A percentile compares a stretch with the other conserved stretches of the same genome.
phyloP scores from a whole-genome alignment of 2,888 invertebrate species.

The Apodemia zela region DNA sequence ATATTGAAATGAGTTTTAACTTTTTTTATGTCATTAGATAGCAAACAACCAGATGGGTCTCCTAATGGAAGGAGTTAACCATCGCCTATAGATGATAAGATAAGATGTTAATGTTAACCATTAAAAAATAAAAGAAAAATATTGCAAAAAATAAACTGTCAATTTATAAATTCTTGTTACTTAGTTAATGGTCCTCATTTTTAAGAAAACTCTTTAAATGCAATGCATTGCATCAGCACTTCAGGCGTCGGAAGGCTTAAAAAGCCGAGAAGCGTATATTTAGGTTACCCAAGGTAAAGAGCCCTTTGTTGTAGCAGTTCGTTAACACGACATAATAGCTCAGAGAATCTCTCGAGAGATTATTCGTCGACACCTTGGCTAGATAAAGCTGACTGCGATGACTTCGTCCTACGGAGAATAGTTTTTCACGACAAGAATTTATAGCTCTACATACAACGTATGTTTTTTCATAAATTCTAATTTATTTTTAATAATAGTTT shows the following conservation, averaged over 20 bases:
- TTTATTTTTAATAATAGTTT: too few relatives aligned
- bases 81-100: too few relatives aligned
- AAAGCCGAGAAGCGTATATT: conserved; percentile 21
- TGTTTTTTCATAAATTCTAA: too few relatives aligned
- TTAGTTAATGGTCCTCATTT: not conserved
- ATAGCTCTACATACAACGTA: not conserved
- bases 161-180: not conserved
- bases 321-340: conserved; percentile 19
- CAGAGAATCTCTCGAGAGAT: conserved; percentile 13
- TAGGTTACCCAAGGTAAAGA: conserved; percentile 24
- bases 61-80: too few relatives aligned
- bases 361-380: conserved; percentile 13
- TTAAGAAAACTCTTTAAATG: conserved; percentile 9
- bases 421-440: not conserved
- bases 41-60: too few relatives aligned
- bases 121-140: too few relatives aligned
- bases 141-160: not conserved
- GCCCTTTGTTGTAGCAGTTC: conserved; percentile 20
- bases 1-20: too few relatives aligned
- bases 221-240: conserved; percentile 9
- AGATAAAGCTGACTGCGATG: not conserved
- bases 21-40: too few relatives aligned
- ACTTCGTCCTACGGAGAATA: not conserved
- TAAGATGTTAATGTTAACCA: too few relatives aligned
- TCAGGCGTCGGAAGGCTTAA: conserved; percentile 7